phyloP scores from a whole-genome alignment of 2,888 invertebrate genomes.

The Melieria omissa region DNA sequence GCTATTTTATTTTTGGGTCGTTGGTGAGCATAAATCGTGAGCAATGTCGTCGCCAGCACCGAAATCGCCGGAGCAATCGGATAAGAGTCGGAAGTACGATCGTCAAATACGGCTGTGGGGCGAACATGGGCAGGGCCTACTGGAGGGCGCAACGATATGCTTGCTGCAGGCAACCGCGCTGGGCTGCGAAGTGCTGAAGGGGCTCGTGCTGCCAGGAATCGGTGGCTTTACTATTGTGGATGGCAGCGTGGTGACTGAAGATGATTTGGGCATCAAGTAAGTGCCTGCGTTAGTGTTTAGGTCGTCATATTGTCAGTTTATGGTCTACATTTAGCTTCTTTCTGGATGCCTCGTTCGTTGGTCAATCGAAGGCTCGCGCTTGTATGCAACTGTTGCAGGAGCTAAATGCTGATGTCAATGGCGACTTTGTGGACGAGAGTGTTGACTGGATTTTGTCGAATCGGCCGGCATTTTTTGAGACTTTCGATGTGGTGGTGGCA shows the following conservation, averaged over 20 bases:
- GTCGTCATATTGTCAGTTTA: not conserved
- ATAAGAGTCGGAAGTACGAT: slow-evolving; percentile 81
- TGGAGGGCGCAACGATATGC: slow-evolving; percentile 92
- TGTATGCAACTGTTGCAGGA: slow-evolving; percentile 86
- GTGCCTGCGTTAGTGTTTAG: slow-evolving; percentile 32
- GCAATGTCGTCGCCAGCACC: slow-evolving; percentile 67
- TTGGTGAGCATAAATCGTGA: not conserved
- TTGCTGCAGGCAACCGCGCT: slow-evolving; percentile 92
- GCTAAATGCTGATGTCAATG: slow-evolving; percentile 91
- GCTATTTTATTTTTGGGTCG: too few relatives aligned
- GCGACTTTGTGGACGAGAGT: slow-evolving; percentile 91
- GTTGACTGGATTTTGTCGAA: slow-evolving; percentile 85
- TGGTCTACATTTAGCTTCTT: slow-evolving; percentile 78
- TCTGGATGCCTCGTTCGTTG: slow-evolving; percentile 82
- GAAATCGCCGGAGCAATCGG: slow-evolving; percentile 75
- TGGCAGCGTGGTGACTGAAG: slow-evolving; percentile 82
- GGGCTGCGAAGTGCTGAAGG: slow-evolving; percentile 95
- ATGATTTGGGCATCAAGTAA: slow-evolving; percentile 94
- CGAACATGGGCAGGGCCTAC: slow-evolving; percentile 92
- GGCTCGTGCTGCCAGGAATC: slow-evolving; percentile 93
- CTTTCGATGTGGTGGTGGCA: slow-evolving; percentile 81
- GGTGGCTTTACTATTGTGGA: slow-evolving; percentile 94
- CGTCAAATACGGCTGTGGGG: slow-evolving; percentile 93
- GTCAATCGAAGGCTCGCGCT: slow-evolving; percentile 85
- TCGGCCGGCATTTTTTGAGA: slow-evolving; percentile 88